A percentile compares a stretch with the other conserved stretches of the same genome.
Evolutionary conservation across 2,797 vertebrate genomes (phyloP).

Genomic region (Microchirus variegatus): DNA sequence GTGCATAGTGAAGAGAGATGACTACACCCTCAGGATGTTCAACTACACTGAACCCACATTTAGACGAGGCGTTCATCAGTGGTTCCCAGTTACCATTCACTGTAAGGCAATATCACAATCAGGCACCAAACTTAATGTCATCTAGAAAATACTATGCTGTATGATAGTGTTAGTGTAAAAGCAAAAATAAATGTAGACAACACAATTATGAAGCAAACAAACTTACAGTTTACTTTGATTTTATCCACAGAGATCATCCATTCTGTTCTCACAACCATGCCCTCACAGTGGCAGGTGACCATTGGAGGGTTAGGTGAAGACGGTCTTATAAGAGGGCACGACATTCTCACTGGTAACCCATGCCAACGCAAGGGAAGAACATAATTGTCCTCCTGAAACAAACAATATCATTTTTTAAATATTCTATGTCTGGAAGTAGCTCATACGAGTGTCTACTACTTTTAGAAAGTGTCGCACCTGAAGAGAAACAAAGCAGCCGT

Average conservation of each 20-base stretch:
- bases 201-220: neutral
- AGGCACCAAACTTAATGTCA: neutral
- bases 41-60: slow-evolving; percentile 73
- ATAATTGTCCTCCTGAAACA: slow-evolving; percentile 68
- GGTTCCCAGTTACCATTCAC: slow-evolving; percentile 74
- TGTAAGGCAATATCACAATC: slow-evolving; percentile 10
- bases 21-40: slow-evolving; percentile 69
- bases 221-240: slow-evolving; percentile 75
- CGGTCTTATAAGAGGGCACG: slow-evolving; percentile 63
- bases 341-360: slow-evolving; percentile 76
- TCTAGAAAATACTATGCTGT: too few species aligned
- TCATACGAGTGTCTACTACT: neutral
- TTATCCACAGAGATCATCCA: slow-evolving; percentile 34
- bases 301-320: slow-evolving; percentile 59
- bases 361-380: slow-evolving; percentile 74
- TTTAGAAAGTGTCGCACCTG: slow-evolving; percentile 61
- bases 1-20: slow-evolving; percentile 67
- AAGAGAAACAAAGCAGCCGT: slow-evolving; percentile 75
- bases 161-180: neutral
- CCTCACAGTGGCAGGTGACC: slow-evolving; percentile 73
- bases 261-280: slow-evolving; percentile 76
- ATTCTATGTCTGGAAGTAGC: too few species aligned
- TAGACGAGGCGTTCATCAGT: slow-evolving; percentile 57
- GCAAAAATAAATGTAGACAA: neutral
- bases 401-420: neutral